Conservation (phyloP, 53 echinoderm and acorn worm species). For the Paracentrotus lividus region DNA sequence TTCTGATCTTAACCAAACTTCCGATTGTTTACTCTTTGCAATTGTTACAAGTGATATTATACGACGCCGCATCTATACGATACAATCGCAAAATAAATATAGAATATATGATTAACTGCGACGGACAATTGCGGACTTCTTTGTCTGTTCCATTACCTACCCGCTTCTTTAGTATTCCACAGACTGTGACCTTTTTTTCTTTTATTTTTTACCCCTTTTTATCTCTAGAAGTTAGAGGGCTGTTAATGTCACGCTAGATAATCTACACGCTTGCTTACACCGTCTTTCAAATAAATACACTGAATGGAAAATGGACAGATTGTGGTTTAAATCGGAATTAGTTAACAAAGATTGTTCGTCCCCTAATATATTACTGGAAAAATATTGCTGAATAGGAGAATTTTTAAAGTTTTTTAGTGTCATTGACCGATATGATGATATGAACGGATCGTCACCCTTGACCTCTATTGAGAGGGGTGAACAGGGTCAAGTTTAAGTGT, state of each 20-base stretch:
- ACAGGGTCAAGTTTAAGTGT: background rate
- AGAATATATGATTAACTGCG: constrained; percentile 3
- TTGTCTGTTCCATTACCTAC: background rate
- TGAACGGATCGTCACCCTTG: no score
- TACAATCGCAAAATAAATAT: constrained; percentile 5
- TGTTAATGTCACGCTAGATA: constrained; percentile 24
- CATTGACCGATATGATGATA: background rate
- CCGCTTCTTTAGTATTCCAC: background rate
- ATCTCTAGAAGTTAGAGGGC: background rate
- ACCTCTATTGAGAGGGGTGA: background rate
- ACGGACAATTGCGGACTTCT: background rate
- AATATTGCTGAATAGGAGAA: background rate
- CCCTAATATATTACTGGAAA: background rate
- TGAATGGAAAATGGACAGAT: background rate
- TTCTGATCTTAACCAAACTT: background rate
- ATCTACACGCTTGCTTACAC: background rate
- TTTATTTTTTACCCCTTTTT: no score
- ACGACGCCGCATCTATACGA: background rate
- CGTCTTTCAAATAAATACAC: background rate
- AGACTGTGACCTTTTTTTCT: constrained; percentile 26
- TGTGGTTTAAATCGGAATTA: background rate
- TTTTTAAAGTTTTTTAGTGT: background rate
- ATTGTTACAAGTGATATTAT: background rate
- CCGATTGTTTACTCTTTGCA: background rate
- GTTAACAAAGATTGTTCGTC: background rate